phyloP scores from a whole-genome alignment of 2,888 invertebrate genomes.

The Philereme transversata region DNA sequence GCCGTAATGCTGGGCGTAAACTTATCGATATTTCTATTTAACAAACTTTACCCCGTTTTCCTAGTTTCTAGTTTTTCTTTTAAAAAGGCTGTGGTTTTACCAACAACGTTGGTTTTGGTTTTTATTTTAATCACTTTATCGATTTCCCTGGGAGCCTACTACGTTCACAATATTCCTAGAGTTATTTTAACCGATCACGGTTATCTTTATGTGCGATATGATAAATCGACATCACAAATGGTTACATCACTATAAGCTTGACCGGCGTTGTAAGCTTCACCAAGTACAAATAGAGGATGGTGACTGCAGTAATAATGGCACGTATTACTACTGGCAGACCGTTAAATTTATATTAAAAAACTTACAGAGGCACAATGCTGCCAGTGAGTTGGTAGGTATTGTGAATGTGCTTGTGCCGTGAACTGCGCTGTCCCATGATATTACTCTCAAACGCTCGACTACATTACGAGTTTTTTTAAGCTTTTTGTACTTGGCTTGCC shows the following conservation, averaged over 20 bases:
- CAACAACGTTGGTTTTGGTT: too few species aligned
- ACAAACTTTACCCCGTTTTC: background rate
- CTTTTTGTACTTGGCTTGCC: too few species aligned
- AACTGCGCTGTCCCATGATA: conserved; percentile 1
- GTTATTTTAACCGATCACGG: too few species aligned
- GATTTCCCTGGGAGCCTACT: too few species aligned
- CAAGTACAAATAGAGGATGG: conserved; percentile 73
- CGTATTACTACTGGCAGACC: conserved; percentile 53
- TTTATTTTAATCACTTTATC: too few species aligned
- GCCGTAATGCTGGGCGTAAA: conserved; percentile 35
- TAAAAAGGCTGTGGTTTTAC: too few species aligned
- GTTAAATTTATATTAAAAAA: conserved; percentile 75
- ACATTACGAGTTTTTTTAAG: background rate
- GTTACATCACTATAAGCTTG: conserved; percentile 49
- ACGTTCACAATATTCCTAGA: background rate
- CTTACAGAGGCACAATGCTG: conserved; percentile 27
- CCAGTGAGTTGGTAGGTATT: conserved; percentile 13
- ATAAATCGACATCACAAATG: conserved; percentile 21
- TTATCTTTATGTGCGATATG: too few species aligned
- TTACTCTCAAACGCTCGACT: conserved; percentile 7
- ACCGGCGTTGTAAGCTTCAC: conserved; percentile 61
- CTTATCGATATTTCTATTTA: conserved; percentile 38
- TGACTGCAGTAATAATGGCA: conserved; percentile 67
- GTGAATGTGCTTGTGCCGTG: conserved; percentile 23
- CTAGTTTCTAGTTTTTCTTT: too few species aligned